Percentiles rank a stretch among this genome's conserved stretches.
Evolutionary conservation across 2,797 vertebrate species (phyloP).

Genomic region (Clarias fuscus): DNA sequence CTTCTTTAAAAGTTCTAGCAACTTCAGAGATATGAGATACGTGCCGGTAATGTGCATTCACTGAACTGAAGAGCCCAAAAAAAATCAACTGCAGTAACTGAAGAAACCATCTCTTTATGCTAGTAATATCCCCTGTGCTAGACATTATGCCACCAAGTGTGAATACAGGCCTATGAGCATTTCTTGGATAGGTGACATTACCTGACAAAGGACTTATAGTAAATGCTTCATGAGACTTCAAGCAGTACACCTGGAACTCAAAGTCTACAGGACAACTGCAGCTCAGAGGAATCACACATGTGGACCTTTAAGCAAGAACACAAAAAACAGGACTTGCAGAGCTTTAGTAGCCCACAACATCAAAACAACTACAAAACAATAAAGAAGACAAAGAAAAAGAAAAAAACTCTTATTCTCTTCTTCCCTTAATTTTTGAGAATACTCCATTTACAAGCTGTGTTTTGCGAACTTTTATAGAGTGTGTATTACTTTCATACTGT

Average conservation of each 20-base stretch:
- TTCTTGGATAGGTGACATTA: slow-evolving; percentile 56
- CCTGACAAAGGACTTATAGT: slow-evolving; percentile 80
- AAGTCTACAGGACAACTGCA: slow-evolving; percentile 92
- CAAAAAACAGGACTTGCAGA: slow-evolving; percentile 9
- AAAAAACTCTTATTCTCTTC: not conserved
- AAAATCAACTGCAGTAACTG: not conserved
- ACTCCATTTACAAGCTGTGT: not conserved
- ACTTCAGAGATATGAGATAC: not conserved
- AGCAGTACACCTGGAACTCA: slow-evolving; percentile 81
- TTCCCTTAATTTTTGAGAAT: not conserved
- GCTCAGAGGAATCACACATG: slow-evolving; percentile 79
- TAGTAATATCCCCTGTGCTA: not conserved
- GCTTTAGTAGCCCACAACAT: not conserved
- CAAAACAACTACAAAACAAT: not conserved
- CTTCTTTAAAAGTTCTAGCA: not conserved
- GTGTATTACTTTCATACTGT: not conserved
- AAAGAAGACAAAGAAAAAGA: not conserved
- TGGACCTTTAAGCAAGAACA: slow-evolving; percentile 54
- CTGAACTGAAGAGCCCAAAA: not conserved
- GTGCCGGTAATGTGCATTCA: not conserved
- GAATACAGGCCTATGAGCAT: not conserved
- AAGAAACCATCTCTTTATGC: not conserved
- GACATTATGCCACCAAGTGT: not conserved
- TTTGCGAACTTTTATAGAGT: not conserved
- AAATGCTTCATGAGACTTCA: slow-evolving; percentile 83